Evolutionary conservation across 2,113 vertebrate species (phyloP), one percentile per base, ranked within the genome.

Genomic region (Acrocephalus arundinaceus): DNA sequence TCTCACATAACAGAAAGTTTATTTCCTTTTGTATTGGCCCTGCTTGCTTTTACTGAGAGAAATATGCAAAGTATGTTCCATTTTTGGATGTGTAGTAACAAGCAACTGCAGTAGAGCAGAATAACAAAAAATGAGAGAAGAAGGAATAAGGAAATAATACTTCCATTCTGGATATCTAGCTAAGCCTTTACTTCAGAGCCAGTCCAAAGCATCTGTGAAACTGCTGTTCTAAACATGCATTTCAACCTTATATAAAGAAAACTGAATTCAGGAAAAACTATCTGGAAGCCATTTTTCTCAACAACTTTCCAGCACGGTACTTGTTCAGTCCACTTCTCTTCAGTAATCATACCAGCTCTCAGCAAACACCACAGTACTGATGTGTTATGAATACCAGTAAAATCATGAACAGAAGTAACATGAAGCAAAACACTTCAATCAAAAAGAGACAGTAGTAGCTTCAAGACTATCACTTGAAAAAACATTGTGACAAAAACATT

Each of bases 21-120:
- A 28, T 62, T 76, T 65, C 30, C 46, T 77, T 92, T 57, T 70
- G 28, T 55, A n/a, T 35, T 43, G 66, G 65, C 37, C 27, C 23
- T 65, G 48, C 39, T 79, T 51, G 39, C 37, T 89, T 89, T 75
- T 51, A 72, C 19, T 75, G 54, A 76, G 63, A 22, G 25, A 88
- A 86, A 51, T 1, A 13, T 25, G 28, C 27, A n/a, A 28, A 0
- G 0, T 10, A 11, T n/a, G 20, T 51, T 61, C 27, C 25, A 15
- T 55, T 84, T 79, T 7, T 37, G 45, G 9, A 52, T 35, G 3
- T 20, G 37, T 55, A 52, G 15, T 43, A 33, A 45, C 27, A 57
- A 43, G n/a, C 20, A 74, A 46, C 49, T 68, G 37, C 33, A 83
- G 39, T 9, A 76, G 22, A 58, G 43, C 16, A 79, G 37, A 11